Evolutionary conservation across 1,140 invertebrate species (phyloP).

Genomic region (Varroa destructor): DNA sequence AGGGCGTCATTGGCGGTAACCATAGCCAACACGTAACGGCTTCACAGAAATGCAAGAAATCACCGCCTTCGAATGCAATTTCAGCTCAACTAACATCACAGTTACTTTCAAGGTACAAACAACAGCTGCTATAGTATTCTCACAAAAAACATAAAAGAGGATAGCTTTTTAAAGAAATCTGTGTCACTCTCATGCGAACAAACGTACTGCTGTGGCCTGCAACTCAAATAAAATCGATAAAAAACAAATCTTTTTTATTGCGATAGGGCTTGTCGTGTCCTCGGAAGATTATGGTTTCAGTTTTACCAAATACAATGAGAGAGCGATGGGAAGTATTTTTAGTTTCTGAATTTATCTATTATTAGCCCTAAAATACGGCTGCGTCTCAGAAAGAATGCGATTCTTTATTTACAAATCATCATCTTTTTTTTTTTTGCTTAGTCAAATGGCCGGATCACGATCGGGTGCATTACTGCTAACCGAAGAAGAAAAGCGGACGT

Average conservation of each 20-base stretch:
- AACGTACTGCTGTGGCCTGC: too few species aligned
- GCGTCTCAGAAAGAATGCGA: not conserved
- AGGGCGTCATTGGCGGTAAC: too few species aligned
- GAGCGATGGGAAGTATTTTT: not conserved
- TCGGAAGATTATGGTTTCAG: too few species aligned
- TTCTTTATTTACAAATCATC: not conserved
- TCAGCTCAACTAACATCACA: constrained; percentile 27
- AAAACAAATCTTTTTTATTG: too few species aligned
- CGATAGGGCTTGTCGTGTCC: too few species aligned
- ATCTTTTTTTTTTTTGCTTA: not conserved
- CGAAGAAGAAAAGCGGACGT: constrained; percentile 88
- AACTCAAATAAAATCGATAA: too few species aligned
- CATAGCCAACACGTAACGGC: not conserved
- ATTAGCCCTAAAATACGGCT: not conserved
- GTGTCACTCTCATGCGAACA: too few species aligned
- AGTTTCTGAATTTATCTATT: not conserved
- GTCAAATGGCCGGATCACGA: constrained; percentile 1
- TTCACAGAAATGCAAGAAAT: not conserved
- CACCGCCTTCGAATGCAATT: not conserved
- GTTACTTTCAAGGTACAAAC: not conserved
- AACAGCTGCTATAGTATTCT: too few species aligned
- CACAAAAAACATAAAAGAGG: too few species aligned
- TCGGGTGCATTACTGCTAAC: constrained; percentile 70
- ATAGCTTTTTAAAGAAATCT: too few species aligned
- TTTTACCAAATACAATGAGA: too few species aligned